phyloP scores from a whole-genome alignment of 2,113 vertebrate species.

The Neopipo cinnamomea region DNA sequence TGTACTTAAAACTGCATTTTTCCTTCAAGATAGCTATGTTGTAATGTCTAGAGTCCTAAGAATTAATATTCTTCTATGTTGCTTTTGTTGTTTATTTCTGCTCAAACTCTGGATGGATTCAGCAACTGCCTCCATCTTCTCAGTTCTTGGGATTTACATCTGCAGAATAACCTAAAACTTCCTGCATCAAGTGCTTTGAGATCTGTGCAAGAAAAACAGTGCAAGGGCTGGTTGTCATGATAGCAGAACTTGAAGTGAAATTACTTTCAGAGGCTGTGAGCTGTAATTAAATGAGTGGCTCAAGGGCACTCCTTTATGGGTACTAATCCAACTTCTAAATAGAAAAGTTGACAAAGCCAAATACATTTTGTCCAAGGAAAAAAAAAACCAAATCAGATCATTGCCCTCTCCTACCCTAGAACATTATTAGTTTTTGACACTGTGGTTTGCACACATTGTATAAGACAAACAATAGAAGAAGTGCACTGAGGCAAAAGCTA shows the following conservation, averaged over 20 bases:
- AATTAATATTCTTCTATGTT: not conserved
- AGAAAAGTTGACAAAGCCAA: slow-evolving; percentile 29
- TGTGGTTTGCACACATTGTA: not conserved
- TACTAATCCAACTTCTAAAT: slow-evolving; percentile 24
- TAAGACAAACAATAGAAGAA: not conserved
- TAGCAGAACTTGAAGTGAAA: not conserved
- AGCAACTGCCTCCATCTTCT: not conserved
- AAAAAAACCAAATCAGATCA: not conserved
- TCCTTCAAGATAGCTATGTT: not conserved
- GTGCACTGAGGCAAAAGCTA: not conserved
- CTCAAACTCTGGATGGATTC: not conserved
- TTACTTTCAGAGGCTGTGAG: not conserved
- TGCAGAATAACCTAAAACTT: not conserved
- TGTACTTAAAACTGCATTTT: not conserved
- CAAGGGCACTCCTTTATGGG: not conserved
- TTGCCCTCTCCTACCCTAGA: not conserved
- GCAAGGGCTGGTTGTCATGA: not conserved
- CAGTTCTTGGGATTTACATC: not conserved
- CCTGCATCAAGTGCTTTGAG: not conserved
- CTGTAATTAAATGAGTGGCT: not conserved
- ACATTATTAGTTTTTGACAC: not conserved
- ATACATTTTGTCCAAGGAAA: not conserved
- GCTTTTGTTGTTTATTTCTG: not conserved
- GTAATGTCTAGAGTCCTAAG: not conserved
- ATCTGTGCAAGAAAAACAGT: not conserved